Evolutionary conservation across 2,888 invertebrate species (phyloP).

Genomic region (Dorcus hopei): DNA sequence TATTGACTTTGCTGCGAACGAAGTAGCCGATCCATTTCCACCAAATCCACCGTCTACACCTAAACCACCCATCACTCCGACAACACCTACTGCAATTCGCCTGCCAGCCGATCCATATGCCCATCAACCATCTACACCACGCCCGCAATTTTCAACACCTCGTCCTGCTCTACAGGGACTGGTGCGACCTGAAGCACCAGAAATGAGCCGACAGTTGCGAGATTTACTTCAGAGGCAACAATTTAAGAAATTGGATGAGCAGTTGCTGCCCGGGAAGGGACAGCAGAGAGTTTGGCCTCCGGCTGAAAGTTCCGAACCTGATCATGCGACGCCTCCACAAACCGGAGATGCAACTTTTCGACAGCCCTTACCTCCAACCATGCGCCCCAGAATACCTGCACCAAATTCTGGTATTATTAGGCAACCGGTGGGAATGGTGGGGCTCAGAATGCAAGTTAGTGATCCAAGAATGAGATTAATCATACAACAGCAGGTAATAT

Average conservation of each 20-base stretch:
- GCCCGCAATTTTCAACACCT: slow-evolving; percentile 48
- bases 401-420: slow-evolving; percentile 34
- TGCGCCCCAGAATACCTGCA: slow-evolving; percentile 52
- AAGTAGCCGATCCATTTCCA: slow-evolving; percentile 36
- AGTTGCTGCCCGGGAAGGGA: slow-evolving; percentile 42
- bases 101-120: slow-evolving; percentile 51
- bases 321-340: slow-evolving; percentile 31
- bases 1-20: slow-evolving; percentile 26
- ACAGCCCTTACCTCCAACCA: slow-evolving; percentile 62
- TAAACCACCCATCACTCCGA: slow-evolving; percentile 26
- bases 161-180: slow-evolving; percentile 23
- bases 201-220: slow-evolving; percentile 72
- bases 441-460: slow-evolving; percentile 47
- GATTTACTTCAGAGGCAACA: slow-evolving; percentile 76
- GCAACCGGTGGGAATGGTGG: slow-evolving; percentile 33
- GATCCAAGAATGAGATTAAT: slow-evolving; percentile 56
- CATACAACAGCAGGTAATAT: slow-evolving; percentile 48
- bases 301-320: slow-evolving; percentile 31
- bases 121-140: slow-evolving; percentile 55
- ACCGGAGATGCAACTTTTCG: slow-evolving; percentile 63
- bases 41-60: slow-evolving; percentile 32
- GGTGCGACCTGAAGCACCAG: slow-evolving; percentile 41
- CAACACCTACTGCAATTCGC: slow-evolving; percentile 30
- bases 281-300: slow-evolving; percentile 58
- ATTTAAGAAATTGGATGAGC: slow-evolving; percentile 56